Evolutionary conservation across 2,113 vertebrate species (phyloP).

Genomic region (Saguinus midas): DNA sequence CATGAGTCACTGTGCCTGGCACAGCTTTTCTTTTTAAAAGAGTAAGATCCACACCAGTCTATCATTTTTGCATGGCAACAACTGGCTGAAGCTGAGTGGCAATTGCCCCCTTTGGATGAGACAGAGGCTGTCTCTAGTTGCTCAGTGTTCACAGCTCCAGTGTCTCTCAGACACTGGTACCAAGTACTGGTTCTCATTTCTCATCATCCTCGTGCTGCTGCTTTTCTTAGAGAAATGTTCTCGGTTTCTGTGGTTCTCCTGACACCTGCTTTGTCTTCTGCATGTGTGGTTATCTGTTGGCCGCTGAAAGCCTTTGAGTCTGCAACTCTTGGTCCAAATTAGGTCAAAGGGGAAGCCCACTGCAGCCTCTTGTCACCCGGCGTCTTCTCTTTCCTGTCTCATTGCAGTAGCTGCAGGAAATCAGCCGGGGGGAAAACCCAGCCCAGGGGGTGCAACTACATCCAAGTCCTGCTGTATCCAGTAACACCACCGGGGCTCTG

Average conservation of each 20-base stretch:
- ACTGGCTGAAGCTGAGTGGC: background rate
- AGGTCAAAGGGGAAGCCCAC: background rate
- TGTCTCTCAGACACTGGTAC: background rate
- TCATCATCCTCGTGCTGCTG: too few species aligned
- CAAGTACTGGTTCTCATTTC: background rate
- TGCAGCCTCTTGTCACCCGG: background rate
- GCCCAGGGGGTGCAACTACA: constrained; percentile 32
- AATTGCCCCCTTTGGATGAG: background rate
- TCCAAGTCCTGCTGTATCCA: constrained; percentile 81
- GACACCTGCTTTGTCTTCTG: background rate
- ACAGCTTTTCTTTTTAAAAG: background rate
- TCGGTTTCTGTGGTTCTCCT: background rate
- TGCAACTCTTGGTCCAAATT: background rate
- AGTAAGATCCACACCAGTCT: background rate
- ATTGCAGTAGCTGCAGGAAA: constrained; percentile 44
- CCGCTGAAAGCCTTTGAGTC: background rate
- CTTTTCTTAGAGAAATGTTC: background rate
- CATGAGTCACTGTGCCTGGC: too few species aligned
- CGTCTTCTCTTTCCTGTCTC: background rate
- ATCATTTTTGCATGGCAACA: background rate
- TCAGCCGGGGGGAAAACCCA: constrained; percentile 9
- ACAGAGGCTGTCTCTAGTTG: background rate
- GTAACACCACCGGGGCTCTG: background rate
- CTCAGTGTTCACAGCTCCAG: background rate
- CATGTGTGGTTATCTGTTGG: background rate